These are phyloP conservation scores for Eretmochelys imbricata DNA, from an alignment of 2,113 vertebrate genomes.

Conservation along the genomic window DNA sequence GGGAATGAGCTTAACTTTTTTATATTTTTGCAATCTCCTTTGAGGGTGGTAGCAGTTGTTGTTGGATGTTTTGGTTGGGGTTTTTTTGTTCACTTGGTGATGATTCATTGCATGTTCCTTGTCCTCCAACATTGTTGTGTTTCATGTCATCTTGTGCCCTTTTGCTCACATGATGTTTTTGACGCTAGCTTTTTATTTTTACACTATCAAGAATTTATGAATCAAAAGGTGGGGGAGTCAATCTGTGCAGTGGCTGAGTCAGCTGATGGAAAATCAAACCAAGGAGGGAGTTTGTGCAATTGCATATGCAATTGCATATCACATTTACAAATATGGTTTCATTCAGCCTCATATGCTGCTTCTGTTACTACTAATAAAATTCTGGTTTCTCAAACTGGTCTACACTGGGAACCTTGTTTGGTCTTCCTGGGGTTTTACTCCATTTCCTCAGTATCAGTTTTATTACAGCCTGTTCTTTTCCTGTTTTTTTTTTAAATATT, in stretches of 20 bases:
- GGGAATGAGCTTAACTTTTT: not conserved
- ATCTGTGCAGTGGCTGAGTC: conserved; percentile 54
- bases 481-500: not conserved
- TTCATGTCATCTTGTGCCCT: not conserved
- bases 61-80: not conserved
- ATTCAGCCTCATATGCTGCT: conserved; percentile 59
- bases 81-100: not conserved
- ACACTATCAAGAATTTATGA: conserved; percentile 56
- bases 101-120: not conserved
- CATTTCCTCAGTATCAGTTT: not conserved
- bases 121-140: accelerated
- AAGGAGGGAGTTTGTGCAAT: not conserved
- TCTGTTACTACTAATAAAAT: conserved; percentile 51
- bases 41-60: not conserved
- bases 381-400: conserved; percentile 22
- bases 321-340: conserved; percentile 48
- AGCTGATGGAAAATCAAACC: conserved; percentile 29
- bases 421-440: not conserved
- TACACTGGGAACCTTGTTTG: not conserved
- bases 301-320: conserved; percentile 28
- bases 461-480: not conserved
- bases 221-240: conserved; percentile 57
- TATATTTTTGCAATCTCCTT: not conserved
- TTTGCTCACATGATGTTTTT: not conserved
- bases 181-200: not conserved